Conservation (phyloP, 1,140 invertebrate species). For the Propsilocerus akamusi region DNA sequence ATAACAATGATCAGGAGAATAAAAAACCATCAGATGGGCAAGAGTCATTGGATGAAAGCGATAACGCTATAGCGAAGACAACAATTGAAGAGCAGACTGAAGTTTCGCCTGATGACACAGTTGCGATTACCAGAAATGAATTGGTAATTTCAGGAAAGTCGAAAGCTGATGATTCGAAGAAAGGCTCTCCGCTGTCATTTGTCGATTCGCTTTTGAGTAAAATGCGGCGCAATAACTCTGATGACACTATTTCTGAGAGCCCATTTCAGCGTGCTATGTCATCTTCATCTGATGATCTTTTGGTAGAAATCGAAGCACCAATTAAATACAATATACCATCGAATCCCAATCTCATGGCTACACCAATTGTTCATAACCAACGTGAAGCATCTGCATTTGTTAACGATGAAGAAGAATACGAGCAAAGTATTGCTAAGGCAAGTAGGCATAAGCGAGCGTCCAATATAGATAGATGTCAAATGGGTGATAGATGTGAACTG, state of each 20-base stretch:
- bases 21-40: too few species aligned
- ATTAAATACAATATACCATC: background rate
- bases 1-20: too few species aligned
- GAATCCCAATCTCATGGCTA: background rate
- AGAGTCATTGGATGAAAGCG: too few species aligned
- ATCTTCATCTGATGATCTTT: background rate
- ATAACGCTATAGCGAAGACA: too few species aligned
- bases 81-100: too few species aligned
- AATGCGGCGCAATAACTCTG: background rate
- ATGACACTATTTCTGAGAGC: too few species aligned
- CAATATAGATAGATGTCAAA: slow-evolving; percentile 14
- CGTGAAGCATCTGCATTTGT: background rate
- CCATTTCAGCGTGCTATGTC: too few species aligned
- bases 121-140: too few species aligned
- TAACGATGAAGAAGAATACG: background rate
- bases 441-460: background rate
- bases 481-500: slow-evolving; percentile 14
- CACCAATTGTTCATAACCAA: background rate
- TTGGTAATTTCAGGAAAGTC: too few species aligned
- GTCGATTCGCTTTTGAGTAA: background rate
- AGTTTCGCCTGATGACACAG: too few species aligned
- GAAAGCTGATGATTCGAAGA: too few species aligned
- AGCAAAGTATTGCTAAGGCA: background rate
- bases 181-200: too few species aligned
- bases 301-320: background rate